These are phyloP conservation scores for Brachyptera risi DNA, from an alignment of 2,888 invertebrate species.

Conservation along the genomic window DNA sequence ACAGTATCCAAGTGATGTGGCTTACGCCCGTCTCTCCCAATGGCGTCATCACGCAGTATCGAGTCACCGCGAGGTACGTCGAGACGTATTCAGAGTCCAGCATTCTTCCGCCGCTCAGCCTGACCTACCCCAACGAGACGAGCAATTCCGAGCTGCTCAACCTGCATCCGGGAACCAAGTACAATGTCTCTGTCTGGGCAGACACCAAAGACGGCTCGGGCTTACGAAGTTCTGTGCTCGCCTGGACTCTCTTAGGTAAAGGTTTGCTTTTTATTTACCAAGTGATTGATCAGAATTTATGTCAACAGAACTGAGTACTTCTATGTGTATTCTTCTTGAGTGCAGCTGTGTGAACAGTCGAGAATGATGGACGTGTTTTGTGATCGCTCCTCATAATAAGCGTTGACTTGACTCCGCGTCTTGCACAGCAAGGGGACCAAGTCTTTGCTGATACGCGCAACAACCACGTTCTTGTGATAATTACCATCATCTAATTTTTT, in stretches of 20 bases:
- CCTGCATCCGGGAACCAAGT: slow-evolving; percentile 69
- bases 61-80: slow-evolving; percentile 42
- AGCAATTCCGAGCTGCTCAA: slow-evolving; percentile 43
- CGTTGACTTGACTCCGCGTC: too few species aligned
- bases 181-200: slow-evolving; percentile 69
- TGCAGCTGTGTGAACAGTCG: too few species aligned
- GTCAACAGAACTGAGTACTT: too few species aligned
- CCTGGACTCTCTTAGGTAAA: slow-evolving; percentile 68
- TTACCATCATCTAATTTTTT: too few species aligned
- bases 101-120: slow-evolving; percentile 37
- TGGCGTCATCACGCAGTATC: slow-evolving; percentile 48
- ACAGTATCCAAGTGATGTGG: slow-evolving; percentile 52
- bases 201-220: slow-evolving; percentile 58
- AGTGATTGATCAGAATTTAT: slow-evolving; percentile 49
- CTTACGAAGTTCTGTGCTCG: slow-evolving; percentile 51
- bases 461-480: too few species aligned
- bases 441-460: too few species aligned
- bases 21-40: slow-evolving; percentile 47
- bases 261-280: too few species aligned
- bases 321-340: too few species aligned
- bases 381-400: too few species aligned
- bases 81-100: slow-evolving; percentile 39
- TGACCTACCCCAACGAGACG: slow-evolving; percentile 40
- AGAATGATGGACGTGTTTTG: too few species aligned
- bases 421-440: too few species aligned